Evolutionary conservation across 2,888 invertebrate genomes (phyloP), one percentile per base, ranked within the genome.

Genomic region (Mesopsocus fuscifrons): DNA sequence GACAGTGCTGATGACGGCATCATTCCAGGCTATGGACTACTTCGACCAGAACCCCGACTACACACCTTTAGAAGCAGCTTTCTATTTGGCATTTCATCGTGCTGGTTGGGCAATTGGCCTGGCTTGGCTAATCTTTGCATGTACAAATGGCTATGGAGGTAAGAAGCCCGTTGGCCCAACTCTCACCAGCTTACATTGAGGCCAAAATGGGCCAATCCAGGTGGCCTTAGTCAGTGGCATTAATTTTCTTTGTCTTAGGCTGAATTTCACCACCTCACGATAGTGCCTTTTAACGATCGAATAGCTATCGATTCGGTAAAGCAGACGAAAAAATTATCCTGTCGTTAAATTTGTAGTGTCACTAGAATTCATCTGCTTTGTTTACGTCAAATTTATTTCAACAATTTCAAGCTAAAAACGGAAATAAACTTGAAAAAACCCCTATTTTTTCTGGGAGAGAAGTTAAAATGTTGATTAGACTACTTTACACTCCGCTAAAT

Each of bases 71-170:
- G 55, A 49, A 52, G 63, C 62, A 50, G 52, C 59, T 32, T 9
- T 16, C 31, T 17, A 15, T 9, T 17, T 41, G 43, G 61, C 63
- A 0, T 59, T 62, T 41, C 57, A 61, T 51, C 54, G 65, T 35
- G 58, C 64, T 0, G 51, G 53, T 1, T 69, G 69, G 68, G 59
- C 63, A 1, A 21, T 62, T 8, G 62, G 59, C 5, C 47, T 68
- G 2, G 58, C 62, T 0, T 67, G 66, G 66, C 52, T 68, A 2
- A 55, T 67, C 15, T 59, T 66, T 31, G 64, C 65, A 1, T 68
- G 68, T 43, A 55, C 53, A 1, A 57, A 59, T 45, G 67, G 66
- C 42, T 63, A 63, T 52, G 67, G 66, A 57, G 67, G 68, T 66
- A 53, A 51, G 33, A 15, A 9, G 8, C 18, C n/a, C n/a, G n/a